These are phyloP conservation scores for Zalophus californianus DNA, from an alignment of 2,797 vertebrate species.

Conservation along the genomic window DNA sequence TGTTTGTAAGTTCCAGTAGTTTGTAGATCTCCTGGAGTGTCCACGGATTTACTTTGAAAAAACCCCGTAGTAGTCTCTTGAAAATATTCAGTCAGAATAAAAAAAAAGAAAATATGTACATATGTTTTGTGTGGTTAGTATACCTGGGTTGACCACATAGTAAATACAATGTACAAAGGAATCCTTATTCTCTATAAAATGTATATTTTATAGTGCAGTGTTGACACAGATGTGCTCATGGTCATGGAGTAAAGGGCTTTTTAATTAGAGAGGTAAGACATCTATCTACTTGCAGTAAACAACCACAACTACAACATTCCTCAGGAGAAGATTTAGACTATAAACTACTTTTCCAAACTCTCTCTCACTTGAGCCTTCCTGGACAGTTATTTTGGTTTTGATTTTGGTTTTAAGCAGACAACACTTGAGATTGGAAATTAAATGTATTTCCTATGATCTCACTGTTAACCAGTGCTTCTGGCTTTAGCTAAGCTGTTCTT, in stretches of 20 bases:
- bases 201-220: background rate
- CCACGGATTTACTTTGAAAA: conserved; percentile 43
- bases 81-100: conserved; percentile 15
- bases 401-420: conserved; percentile 16
- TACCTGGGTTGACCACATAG: background rate
- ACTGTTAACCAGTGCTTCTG: background rate
- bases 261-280: background rate
- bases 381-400: background rate
- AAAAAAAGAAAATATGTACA: background rate
- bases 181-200: background rate
- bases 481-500: background rate
- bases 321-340: background rate
- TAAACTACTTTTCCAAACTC: background rate
- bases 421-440: background rate
- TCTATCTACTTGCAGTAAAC: background rate
- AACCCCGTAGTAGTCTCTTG: background rate
- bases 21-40: background rate
- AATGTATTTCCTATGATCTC: background rate
- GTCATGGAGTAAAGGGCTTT: background rate
- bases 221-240: background rate
- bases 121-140: background rate
- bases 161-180: background rate
- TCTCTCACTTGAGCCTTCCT: background rate
- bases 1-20: background rate
- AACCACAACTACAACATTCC: background rate